Base-by-base conservation (phyloP, 1,140 invertebrate genomes). In the Drosophila kanapiae region DNA sequence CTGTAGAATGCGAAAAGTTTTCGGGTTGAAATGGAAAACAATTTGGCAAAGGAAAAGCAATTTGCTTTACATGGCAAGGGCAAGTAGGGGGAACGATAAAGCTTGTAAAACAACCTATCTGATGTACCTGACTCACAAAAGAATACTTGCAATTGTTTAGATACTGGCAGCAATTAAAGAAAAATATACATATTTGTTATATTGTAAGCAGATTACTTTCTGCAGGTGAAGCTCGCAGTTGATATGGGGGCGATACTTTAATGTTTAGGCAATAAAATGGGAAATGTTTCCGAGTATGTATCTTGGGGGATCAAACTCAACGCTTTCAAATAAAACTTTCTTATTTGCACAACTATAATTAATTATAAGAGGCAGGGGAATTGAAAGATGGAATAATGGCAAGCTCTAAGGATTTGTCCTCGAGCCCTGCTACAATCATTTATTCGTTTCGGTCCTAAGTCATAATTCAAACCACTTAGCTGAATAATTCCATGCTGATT, bases 1-100 rank as follows among this genome's bases (percentile, higher is more conserved):
- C 53, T 72, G 67, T 59, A 23, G 48, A 72, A 71, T 71, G 49
- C 23, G 37, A 71, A 58, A 71, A 71, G 33, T 70, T 68, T 56
- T 56, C 13, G 38, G 58, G n/a, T 64, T 37, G 23, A 67, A 64
- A 47, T 67, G 43, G 14, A 64, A 67, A 67, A 67, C 64, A 47
- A 63, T 69, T 56, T 68, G 47, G 16, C 42, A 67, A 54, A 47
- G 63, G 48, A 70, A 63, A 69, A 68, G 63, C 40, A 68, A 68
- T 56, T 68, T 68, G 18, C 62, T 33, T 33, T 16, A 37, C 65
- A 64, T 64, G 35, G 29, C 7, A 29, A 43, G 53, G n/a, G n/a
- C n/a, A n/a, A n/a, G n/a, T n/a, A 38, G 33, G 43, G 33, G 35
- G 33, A 18, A 37, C 9, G 33, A 47, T 62, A 65, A 42, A 51